A percentile compares a stretch with the other conserved stretches of the same genome.
These are phyloP conservation scores for Apeltes quadracus DNA, from an alignment of 2,113 vertebrate species.

Conservation along the genomic window DNA sequence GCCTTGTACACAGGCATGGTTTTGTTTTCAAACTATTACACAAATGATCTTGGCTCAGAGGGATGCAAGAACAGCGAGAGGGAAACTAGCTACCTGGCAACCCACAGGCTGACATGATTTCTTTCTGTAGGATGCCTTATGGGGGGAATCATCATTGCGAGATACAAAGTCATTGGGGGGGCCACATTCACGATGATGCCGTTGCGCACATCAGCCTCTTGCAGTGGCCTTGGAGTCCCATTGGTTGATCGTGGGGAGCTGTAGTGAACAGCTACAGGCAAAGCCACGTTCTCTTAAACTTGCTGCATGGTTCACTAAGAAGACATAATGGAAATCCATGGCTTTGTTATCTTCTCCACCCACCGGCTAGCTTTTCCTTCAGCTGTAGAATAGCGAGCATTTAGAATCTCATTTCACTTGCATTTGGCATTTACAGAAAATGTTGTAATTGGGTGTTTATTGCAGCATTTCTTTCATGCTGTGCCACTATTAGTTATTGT, in stretches of 20 bases:
- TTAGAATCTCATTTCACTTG: no score
- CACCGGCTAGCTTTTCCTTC: conserved; percentile 3
- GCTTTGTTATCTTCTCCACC: conserved; percentile 30
- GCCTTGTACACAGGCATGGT: neutral
- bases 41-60: conserved; percentile 6
- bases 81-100: neutral
- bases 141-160: conserved; percentile 3
- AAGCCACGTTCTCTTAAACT: conserved; percentile 34
- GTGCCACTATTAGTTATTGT: neutral
- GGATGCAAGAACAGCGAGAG: neutral
- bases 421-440: no score
- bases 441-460: neutral
- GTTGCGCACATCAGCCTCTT: conserved; percentile 10
- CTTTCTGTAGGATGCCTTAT: conserved; percentile 9
- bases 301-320: conserved; percentile 27
- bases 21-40: neutral
- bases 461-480: neutral
- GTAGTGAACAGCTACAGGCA: conserved; percentile 24
- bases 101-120: neutral
- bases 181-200: conserved; percentile 25
- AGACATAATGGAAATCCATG: conserved; percentile 18
- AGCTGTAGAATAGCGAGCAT: conserved; percentile 1
- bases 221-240: conserved; percentile 28
- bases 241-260: conserved; percentile 13
- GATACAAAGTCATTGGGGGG: conserved; percentile 20